Base-by-base conservation (phyloP, 1,140 invertebrate genomes). In the Formica exsecta region DNA sequence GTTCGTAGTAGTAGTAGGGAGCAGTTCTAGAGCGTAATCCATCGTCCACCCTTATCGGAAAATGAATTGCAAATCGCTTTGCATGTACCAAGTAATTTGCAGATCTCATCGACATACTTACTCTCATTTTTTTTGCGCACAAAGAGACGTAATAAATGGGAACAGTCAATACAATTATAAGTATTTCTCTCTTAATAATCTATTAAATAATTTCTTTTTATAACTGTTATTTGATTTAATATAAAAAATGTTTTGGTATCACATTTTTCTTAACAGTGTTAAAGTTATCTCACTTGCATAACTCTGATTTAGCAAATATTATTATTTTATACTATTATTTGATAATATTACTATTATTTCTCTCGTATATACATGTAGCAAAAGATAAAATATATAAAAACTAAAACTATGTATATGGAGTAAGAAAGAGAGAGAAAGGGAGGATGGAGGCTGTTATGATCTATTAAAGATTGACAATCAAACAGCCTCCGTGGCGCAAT, bases 401-500 rank as follows among this genome's bases (percentile, higher is more conserved):
- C 38, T 36, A 22, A 25, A 41, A 19, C 25, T 25, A 59, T 9
- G 0, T 74, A 8, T 6, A 19, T 51, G 16, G 16, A 51, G 48
- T 51, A 3, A 51, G 44, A 19, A 16, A 51, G 5, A 48, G 44
- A 48, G 44, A 51, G 48, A 51, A 38, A 74, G 3, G 41, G 7
- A 74, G 1, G 2, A 74, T 9, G 2, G 54, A 6, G 25, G 57
- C 22, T 16, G n/a, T 74, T 61, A 59, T 59, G 16, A 0, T 41
- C 19, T 25, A 19, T 0, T 59, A 25, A 41, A 75, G 22, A 29
- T 6, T n/a, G 13, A 6, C 1, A 22, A 11, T 29, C 36, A 9
- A 92, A 89, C 79, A 85, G 97, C 97, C 97, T 97, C 96, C 96
- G 97, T 97, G 97, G 97, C 97, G 97, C 97, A 97, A 97, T 96